Conservation (phyloP, 2,888 invertebrate species). For the Tiliacea aurago region DNA sequence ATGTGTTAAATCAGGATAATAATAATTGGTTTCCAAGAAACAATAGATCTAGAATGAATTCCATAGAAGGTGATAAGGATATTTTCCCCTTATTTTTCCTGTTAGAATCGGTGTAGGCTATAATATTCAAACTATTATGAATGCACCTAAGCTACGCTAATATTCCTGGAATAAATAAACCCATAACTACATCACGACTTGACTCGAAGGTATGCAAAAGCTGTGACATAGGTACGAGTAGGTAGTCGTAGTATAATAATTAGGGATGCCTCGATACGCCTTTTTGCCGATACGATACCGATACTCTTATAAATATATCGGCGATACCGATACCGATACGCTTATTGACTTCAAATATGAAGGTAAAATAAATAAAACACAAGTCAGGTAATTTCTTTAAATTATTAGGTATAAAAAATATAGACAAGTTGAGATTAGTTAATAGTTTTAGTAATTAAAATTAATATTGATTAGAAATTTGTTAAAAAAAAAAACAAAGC, state of each 20-base stretch:
- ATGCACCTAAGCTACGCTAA: neutral
- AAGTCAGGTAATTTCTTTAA: too few species aligned
- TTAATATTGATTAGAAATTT: too few species aligned
- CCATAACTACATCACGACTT: slow-evolving; percentile 23
- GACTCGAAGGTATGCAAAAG: slow-evolving; percentile 18
- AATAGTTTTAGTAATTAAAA: too few species aligned
- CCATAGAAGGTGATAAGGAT: neutral
- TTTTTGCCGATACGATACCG: too few species aligned
- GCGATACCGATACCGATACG: too few species aligned
- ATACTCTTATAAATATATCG: too few species aligned
- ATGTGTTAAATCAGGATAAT: neutral
- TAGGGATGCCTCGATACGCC: too few species aligned
- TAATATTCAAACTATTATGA: neutral
- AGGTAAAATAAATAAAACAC: too few species aligned
- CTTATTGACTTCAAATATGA: too few species aligned
- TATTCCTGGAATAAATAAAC: slow-evolving; percentile 25
- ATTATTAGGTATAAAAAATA: too few species aligned
- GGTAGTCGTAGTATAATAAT: neutral
- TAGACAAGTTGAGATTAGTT: too few species aligned
- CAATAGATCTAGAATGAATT: neutral
- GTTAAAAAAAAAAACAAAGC: too few species aligned
- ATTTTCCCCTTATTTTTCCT: slow-evolving; percentile 4
- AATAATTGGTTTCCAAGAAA: neutral
- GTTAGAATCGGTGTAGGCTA: neutral
- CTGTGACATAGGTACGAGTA: slow-evolving; percentile 3